A percentile compares a stretch with the other conserved stretches of the same genome.
Evolutionary conservation across 2,113 vertebrate species (phyloP).

Genomic region (Nothoprocta perdicaria): DNA sequence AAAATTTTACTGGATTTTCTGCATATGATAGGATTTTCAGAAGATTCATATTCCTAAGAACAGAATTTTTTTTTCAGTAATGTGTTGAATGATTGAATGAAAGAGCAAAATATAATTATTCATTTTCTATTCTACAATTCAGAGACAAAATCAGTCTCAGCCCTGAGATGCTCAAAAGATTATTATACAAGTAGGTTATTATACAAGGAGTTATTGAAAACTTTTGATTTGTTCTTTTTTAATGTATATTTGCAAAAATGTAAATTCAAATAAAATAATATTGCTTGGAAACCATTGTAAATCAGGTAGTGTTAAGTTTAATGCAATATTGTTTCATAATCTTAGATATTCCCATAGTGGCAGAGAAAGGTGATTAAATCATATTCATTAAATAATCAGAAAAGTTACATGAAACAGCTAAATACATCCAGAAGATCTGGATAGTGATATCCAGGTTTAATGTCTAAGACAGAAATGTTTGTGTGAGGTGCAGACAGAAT

Average conservation of each 20-base stretch:
- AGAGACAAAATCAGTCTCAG: not conserved
- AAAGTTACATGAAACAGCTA: not conserved
- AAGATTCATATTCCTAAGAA: not conserved
- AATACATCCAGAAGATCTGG: not conserved
- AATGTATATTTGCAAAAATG: not conserved
- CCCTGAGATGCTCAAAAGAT: not conserved
- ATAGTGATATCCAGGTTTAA: not conserved
- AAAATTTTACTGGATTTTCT: not conserved
- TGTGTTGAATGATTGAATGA: not conserved
- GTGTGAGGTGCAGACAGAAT: not conserved
- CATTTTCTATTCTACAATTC: no score
- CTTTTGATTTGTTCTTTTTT: no score
- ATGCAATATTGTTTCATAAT: not conserved
- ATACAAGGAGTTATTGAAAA: not conserved
- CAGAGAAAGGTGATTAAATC: not conserved
- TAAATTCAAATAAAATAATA: not conserved
- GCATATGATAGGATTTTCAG: not conserved
- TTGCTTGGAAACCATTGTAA: not conserved
- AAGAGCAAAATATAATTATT: not conserved
- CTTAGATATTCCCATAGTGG: not conserved
- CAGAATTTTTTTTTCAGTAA: not conserved
- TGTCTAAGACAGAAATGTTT: not conserved
- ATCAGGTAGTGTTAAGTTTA: not conserved
- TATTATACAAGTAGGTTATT: not conserved
- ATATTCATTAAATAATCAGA: not conserved